Percentiles rank a stretch among this genome's conserved stretches.
Evolutionary conservation across 2,888 invertebrate genomes (phyloP).

Genomic region (Rotaria magnacalcarata): DNA sequence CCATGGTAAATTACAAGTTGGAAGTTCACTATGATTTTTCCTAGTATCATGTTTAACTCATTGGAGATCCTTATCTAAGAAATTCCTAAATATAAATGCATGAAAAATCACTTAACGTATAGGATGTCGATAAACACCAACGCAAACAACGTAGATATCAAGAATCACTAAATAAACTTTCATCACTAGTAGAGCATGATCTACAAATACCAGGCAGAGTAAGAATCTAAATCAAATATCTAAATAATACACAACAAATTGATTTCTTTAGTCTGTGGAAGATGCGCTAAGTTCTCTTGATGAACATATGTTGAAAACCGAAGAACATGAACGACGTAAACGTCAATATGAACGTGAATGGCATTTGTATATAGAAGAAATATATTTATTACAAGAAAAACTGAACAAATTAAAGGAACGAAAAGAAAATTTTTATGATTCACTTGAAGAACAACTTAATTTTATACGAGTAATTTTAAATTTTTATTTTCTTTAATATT

Average conservation of each 20-base stretch:
- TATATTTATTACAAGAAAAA: constrained; percentile 27
- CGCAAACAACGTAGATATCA: neutral
- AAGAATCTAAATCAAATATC: too few species aligned
- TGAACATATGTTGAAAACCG: constrained; percentile 11
- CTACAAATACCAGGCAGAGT: neutral
- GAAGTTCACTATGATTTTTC: too few species aligned
- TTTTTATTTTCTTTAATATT: neutral
- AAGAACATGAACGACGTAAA: constrained; percentile 17
- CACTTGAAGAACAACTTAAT: constrained; percentile 15
- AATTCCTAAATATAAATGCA: neutral
- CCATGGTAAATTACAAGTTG: too few species aligned
- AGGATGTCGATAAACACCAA: neutral
- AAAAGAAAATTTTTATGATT: neutral
- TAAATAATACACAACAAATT: too few species aligned
- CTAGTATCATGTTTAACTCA: too few species aligned
- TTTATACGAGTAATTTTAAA: neutral
- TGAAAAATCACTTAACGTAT: neutral
- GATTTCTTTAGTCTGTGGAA: neutral
- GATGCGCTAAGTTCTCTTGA: neutral
- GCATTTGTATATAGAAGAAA: constrained; percentile 14
- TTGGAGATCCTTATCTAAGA: too few species aligned
- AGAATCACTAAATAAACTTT: constrained; percentile 22
- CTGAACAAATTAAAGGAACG: constrained; percentile 8
- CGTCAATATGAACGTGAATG: constrained; percentile 16
- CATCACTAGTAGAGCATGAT: constrained; percentile 16